These are phyloP conservation scores for Drosophila takahashii DNA, from an alignment of 1,140 invertebrate species.

Conservation along the genomic window DNA sequence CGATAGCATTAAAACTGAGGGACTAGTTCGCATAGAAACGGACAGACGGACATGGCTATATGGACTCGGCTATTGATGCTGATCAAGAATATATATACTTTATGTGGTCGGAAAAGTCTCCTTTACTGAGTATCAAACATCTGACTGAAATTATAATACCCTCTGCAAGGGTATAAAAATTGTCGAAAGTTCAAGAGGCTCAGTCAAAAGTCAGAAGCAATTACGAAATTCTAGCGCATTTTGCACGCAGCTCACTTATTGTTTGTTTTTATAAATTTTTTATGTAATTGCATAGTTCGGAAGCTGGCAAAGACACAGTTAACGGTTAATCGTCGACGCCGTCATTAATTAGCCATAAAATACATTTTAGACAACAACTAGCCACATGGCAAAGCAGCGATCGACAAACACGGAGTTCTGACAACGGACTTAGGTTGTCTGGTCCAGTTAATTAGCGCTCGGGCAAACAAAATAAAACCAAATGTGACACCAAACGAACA, in stretches of 20 bases:
- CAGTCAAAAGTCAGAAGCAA: constrained; percentile 35
- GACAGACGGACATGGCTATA: no score
- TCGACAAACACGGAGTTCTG: constrained; percentile 31
- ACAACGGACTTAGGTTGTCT: constrained; percentile 20
- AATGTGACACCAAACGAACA: constrained; percentile 12
- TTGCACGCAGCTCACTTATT: constrained; percentile 7
- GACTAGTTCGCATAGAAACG: no score
- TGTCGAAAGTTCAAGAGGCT: constrained; percentile 57
- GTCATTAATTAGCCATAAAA: constrained; percentile 67
- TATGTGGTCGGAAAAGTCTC: no score
- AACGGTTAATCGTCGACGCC: constrained; percentile 42
- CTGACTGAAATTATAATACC: no score
- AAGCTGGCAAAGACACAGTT: constrained; percentile 62
- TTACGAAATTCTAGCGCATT: constrained; percentile 48
- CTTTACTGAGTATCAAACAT: no score
- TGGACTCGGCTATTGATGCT: no score
- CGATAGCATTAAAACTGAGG: no score
- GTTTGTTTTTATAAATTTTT: constrained; percentile 14
- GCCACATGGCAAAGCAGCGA: constrained; percentile 27
- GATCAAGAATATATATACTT: no score
- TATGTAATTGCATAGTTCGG: constrained; percentile 66
- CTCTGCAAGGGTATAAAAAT: no score
- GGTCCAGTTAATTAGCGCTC: constrained; percentile 38
- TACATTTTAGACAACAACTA: constrained; percentile 51
- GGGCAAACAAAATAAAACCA: constrained; percentile 28